Evolutionary conservation across 1,140 invertebrate species (phyloP), one percentile per base, ranked within the genome.

Genomic region (Drosophila aff.): DNA sequence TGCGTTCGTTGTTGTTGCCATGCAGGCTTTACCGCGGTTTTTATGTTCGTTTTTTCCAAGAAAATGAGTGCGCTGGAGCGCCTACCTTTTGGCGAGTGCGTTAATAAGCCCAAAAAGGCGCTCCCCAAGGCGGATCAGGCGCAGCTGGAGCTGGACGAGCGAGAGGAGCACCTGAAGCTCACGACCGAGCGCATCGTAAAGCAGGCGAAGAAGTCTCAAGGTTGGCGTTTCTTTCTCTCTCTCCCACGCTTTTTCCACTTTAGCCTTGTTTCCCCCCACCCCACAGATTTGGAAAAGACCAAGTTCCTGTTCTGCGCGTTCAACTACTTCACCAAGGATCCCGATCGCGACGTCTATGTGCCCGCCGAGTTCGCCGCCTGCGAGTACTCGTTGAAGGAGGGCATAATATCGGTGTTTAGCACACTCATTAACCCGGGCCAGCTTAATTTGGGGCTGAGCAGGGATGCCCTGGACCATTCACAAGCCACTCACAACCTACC

Each of bases 341-440:
- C 61, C 0, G 50, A 49, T 7, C 49, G 36, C 10, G 62, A 71
- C 2, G 59, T 83, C 16, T 91, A 92, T 41, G 72, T 90, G 7
- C 92, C 92, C 5, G 92, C 92, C 1, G 92, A 92, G 18, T 78
- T 92, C 47, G 53, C 90, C 0, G 79, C 81, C 3, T 82, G 69
- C 31, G 41, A 81, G 23, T 92, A 62, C 50, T 84, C 90, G 0
- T 23, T 92, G 0, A 67, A 84, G 28, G 46, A 67, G 2, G 92
- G 92, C 44, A 63, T 78, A 8, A 66, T 9, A 3, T 76, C 76
- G 0, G 41, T 67, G 1, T 92, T 86, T 28, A 87, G 79, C 60
- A 67, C 76, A 2, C 46, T 86, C 1, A 79, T 92, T 2, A 66
- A 92, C 65, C 92, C 92, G 6, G 90, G 81, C 8, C 43, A 72